These are phyloP conservation scores for Cetonia aurata DNA, from an alignment of 2,888 invertebrate species.

Conservation along the genomic window DNA sequence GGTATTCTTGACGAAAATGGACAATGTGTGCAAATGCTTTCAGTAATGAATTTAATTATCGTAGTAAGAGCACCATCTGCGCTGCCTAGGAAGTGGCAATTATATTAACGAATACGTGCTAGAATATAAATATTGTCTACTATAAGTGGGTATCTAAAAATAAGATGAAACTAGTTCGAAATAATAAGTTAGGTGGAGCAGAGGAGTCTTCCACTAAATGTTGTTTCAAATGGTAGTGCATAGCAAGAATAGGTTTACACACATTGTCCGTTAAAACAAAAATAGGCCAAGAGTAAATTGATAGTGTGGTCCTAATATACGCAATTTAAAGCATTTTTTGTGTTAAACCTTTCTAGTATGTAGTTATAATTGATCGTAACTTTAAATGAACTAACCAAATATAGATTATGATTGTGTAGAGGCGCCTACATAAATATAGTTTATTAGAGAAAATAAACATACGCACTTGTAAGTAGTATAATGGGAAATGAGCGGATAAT, in stretches of 20 bases:
- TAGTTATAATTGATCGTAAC: too few relatives aligned
- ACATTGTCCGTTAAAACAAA: background rate
- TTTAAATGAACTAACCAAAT: too few relatives aligned
- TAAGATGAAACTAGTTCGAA: conserved; percentile 24
- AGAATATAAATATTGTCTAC: conserved; percentile 40
- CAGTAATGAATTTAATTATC: conserved; percentile 25
- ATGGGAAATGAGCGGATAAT: background rate
- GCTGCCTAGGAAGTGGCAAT: conserved; percentile 26
- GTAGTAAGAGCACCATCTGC: conserved; percentile 2
- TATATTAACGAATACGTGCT: conserved; percentile 36
- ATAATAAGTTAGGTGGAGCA: conserved; percentile 15
- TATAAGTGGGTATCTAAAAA: conserved; percentile 28
- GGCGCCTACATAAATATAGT: too few relatives aligned
- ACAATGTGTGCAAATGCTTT: background rate
- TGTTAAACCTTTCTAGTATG: too few relatives aligned
- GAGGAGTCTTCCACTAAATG: background rate
- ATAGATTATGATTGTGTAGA: too few relatives aligned
- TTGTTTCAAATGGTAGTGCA: background rate
- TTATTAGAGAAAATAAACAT: too few relatives aligned
- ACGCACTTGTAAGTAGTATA: background rate
- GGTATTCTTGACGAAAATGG: background rate
- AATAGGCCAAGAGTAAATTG: background rate
- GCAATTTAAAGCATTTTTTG: too few relatives aligned
- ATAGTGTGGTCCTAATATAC: too few relatives aligned
- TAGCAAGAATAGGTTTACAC: background rate